Evolutionary conservation across 2,888 invertebrate species (phyloP).

Genomic region (Blastobasis lacticolella): DNA sequence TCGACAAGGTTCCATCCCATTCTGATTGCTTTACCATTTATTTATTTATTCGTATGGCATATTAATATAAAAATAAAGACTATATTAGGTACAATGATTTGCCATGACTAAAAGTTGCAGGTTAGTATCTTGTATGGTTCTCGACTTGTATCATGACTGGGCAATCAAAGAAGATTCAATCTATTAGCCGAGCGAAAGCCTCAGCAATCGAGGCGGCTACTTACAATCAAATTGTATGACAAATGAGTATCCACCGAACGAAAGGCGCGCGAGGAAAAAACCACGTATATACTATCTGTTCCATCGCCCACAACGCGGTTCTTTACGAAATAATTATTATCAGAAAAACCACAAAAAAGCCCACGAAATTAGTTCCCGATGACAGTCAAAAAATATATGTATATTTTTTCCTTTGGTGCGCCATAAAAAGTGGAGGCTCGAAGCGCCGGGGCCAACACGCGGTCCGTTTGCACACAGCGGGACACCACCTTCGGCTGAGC

Average conservation of each 20-base stretch:
- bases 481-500: conserved; percentile 40
- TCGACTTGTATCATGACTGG: too few relatives aligned
- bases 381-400: conserved; percentile 71
- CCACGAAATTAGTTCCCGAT: conserved; percentile 72
- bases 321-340: conserved; percentile 60
- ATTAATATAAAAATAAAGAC: too few relatives aligned
- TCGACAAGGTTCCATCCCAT: too few relatives aligned
- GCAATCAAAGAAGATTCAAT: too few relatives aligned
- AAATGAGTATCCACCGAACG: not conserved
- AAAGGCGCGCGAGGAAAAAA: not conserved
- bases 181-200: too few relatives aligned
- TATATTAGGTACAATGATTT: too few relatives aligned
- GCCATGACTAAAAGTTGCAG: too few relatives aligned
- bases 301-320: conserved; percentile 32
- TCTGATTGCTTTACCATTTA: too few relatives aligned
- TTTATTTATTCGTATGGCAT: too few relatives aligned
- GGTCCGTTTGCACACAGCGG: conserved; percentile 59
- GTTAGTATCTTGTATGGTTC: too few relatives aligned
- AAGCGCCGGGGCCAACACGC: conserved; percentile 61
- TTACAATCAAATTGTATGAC: not conserved
- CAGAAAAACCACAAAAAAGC: conserved; percentile 65
- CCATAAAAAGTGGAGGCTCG: conserved; percentile 36
- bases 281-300: not conserved
- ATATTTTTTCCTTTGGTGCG: conserved; percentile 45
- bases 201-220: too few relatives aligned